Evolutionary conservation across 1,140 invertebrate genomes (phyloP).

Genomic region (Dinoponera quadriceps): DNA sequence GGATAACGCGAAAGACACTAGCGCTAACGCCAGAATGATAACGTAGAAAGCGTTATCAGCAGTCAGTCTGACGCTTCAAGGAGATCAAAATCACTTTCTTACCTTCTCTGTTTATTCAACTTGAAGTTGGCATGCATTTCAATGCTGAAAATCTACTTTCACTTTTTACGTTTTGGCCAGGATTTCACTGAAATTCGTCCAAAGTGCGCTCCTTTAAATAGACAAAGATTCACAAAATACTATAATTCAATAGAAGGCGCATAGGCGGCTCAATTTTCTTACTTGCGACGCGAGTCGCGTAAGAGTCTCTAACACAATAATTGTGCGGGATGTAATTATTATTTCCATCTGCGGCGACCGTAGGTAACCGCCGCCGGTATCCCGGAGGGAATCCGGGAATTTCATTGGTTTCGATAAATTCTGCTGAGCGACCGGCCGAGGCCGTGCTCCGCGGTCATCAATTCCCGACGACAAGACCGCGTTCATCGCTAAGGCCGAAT

Average conservation of each 20-base stretch:
- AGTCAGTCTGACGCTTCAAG: no score
- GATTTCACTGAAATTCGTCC: no score
- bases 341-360: conserved; percentile 55
- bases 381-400: conserved; percentile 60
- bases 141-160: no score
- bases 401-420: conserved; percentile 75
- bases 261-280: conserved; percentile 3
- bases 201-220: no score
- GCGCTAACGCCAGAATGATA: no score
- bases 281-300: not conserved
- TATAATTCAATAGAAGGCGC: not conserved
- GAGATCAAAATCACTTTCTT: no score
- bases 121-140: no score
- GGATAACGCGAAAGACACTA: no score
- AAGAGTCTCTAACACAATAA: conserved; percentile 57
- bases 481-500: conserved; percentile 65
- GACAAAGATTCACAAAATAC: no score
- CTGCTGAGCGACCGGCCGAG: conserved; percentile 43
- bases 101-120: no score
- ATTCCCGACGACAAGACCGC: conserved; percentile 62
- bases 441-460: conserved; percentile 63
- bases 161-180: no score
- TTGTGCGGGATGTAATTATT: conserved; percentile 65
- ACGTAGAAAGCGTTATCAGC: no score
- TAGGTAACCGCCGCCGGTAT: conserved; percentile 48